Base-by-base conservation (phyloP, 2,888 invertebrate species). In the Omphaloscelis lunosa region DNA sequence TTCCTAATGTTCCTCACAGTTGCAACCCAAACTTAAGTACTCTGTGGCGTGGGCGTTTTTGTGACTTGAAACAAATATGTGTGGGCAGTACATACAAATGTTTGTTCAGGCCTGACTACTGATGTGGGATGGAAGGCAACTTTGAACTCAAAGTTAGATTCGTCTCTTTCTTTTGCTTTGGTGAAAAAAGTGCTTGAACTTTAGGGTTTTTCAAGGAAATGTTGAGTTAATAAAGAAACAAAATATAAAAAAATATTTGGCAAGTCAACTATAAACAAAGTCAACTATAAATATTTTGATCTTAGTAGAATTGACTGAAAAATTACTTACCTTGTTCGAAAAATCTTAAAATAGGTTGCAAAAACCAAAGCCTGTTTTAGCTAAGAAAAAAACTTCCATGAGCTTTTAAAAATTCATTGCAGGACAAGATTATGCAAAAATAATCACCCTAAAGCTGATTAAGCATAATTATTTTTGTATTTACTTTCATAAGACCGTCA, bases 381-480 rank as follows among this genome's bases (percentile, higher is more conserved):
- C 41, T 17, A 65, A 34, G 17, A 6, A 27, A 45, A 27, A 65
- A 20, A 67, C 0, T 48, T 20, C 20, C 27, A 9, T 20, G 2
- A 34, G 11, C n/a, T 56, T 23, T 53, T 58, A 23, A 62, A 23
- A 80, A 58, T 51, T n/a, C 1, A 12, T 45, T n/a, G 15, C 12
- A 62, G 6, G 20, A 62, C 7, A 66, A 12, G 27, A 62, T 77
- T 75, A 56, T 11, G 15, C 23, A 69, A 72, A 77, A 56, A 75
- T n/a, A 69, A 80, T 34, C 9, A 34, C n/a, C 15, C 41, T 23
- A 41, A 75, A 77, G 70, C 63, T 12, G 75, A 80, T 77, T 74
- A 72, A 23, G 15, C 23, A 41, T 70, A 34, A 69, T 75, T 85
- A 75, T 82, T 75, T 77, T 71, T n/a, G 20, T 72, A 65, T 75